Evolutionary conservation across 1,140 invertebrate species (phyloP).

Genomic region (Protaetia brevitarsis): DNA sequence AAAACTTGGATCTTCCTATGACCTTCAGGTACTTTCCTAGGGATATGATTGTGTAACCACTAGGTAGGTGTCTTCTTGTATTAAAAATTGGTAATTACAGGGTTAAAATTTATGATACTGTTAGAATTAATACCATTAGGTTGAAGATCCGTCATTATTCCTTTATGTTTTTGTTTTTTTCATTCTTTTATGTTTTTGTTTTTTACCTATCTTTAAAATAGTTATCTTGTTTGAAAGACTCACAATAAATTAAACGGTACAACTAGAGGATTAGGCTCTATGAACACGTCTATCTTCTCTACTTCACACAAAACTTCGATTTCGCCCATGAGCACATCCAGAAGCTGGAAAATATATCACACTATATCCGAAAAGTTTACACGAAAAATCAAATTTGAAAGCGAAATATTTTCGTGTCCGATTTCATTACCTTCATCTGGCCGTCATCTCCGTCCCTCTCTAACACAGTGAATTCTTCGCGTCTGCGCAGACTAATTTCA

Average conservation of each 20-base stretch:
- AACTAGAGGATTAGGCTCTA: conserved; percentile 16
- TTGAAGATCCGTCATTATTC: no score
- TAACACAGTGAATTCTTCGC: conserved; percentile 27
- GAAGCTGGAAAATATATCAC: not conserved
- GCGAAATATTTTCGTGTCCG: not conserved
- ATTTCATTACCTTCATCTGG: not conserved
- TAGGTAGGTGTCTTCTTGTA: no score
- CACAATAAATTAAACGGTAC: not conserved
- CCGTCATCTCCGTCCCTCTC: not conserved
- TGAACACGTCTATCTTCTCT: conserved; percentile 2
- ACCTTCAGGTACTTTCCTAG: no score
- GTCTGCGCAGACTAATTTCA: conserved; percentile 27
- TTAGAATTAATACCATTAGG: no score
- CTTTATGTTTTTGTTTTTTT: no score
- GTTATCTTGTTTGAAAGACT: no score
- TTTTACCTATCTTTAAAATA: no score
- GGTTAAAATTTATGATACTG: no score
- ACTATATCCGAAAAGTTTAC: not conserved
- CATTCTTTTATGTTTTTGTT: no score
- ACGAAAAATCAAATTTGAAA: not conserved
- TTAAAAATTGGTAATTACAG: no score
- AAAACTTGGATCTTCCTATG: no score
- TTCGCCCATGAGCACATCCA: conserved; percentile 18
- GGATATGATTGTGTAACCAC: no score
- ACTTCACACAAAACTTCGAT: conserved; percentile 17